Evolutionary conservation across 2,113 vertebrate species (phyloP).

Genomic region (Lucifuga dentata): DNA sequence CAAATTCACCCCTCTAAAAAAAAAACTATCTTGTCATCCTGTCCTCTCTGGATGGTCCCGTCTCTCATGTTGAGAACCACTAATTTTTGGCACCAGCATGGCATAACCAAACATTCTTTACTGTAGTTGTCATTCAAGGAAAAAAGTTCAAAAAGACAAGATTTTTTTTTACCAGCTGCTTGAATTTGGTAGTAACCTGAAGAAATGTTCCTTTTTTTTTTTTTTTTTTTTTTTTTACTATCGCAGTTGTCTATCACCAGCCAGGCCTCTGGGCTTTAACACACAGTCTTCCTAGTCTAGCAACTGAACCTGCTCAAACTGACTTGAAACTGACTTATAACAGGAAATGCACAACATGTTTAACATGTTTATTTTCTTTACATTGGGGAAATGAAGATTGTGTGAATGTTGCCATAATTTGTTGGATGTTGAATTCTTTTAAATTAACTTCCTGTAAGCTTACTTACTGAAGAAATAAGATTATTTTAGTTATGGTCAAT

Average conservation of each 20-base stretch:
- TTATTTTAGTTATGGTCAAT: no score
- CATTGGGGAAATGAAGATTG: constrained; percentile 20
- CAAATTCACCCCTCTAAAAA: constrained; percentile 6
- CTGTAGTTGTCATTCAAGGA: background rate
- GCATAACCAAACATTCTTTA: background rate
- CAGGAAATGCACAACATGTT: constrained; percentile 12
- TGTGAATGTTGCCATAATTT: constrained; percentile 1
- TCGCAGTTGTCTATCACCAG: constrained; percentile 23
- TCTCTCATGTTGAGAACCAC: background rate
- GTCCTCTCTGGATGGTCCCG: background rate
- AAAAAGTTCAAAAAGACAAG: constrained; percentile 13
- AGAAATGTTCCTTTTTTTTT: background rate
- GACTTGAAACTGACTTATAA: constrained; percentile 19
- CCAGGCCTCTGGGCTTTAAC: constrained; percentile 12
- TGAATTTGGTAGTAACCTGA: constrained; percentile 21
- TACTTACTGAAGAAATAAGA: constrained; percentile 2
- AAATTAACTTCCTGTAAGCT: constrained; percentile 16
- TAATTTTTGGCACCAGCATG: background rate
- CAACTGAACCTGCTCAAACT: constrained; percentile 15
- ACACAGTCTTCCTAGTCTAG: constrained; percentile 19
- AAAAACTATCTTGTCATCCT: background rate
- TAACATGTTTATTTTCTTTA: constrained; percentile 30
- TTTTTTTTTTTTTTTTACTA: background rate
- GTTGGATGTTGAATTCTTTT: constrained; percentile 11
- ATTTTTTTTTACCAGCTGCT: background rate